phyloP scores from a whole-genome alignment of 2,888 invertebrate species.

The Amaurobius ferox region DNA sequence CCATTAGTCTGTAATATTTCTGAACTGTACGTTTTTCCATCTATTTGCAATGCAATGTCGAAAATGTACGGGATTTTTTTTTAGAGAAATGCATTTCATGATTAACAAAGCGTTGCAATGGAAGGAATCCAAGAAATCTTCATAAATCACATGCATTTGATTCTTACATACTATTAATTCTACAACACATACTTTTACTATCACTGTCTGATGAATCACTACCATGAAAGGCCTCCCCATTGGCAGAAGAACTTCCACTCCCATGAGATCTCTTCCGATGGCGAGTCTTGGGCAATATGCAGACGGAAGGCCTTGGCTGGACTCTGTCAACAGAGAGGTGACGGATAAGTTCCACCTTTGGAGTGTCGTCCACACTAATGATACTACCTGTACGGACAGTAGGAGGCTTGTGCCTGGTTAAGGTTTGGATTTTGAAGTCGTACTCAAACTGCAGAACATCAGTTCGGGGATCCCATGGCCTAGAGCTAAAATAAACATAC shows the following conservation, averaged over 20 bases:
- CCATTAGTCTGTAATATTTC: too few species aligned
- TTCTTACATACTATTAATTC: too few species aligned
- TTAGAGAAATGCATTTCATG: too few species aligned
- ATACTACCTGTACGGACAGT: slow-evolving; percentile 85
- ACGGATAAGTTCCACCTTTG: slow-evolving; percentile 67
- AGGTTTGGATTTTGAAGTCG: slow-evolving; percentile 87
- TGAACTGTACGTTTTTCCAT: too few species aligned
- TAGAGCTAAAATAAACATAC: slow-evolving; percentile 78
- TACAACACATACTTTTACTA: slow-evolving; percentile 21
- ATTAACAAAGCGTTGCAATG: too few species aligned
- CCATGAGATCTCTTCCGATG: slow-evolving; percentile 43
- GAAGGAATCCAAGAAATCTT: too few species aligned
- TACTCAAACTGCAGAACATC: slow-evolving; percentile 92
- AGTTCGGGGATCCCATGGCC: slow-evolving; percentile 91
- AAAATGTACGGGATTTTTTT: too few species aligned
- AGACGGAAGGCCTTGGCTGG: slow-evolving; percentile 47
- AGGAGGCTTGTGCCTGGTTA: slow-evolving; percentile 86
- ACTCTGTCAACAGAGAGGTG: slow-evolving; percentile 66
- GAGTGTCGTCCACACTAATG: slow-evolving; percentile 81
- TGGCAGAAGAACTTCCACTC: slow-evolving; percentile 69
- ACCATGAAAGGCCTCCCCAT: slow-evolving; percentile 62
- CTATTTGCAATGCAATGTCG: too few species aligned
- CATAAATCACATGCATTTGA: too few species aligned
- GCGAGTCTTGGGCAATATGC: slow-evolving; percentile 50
- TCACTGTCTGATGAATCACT: slow-evolving; percentile 72